These are phyloP conservation scores for Tadarida brasiliensis DNA, from an alignment of 2,797 vertebrate genomes.

Conservation along the genomic window DNA sequence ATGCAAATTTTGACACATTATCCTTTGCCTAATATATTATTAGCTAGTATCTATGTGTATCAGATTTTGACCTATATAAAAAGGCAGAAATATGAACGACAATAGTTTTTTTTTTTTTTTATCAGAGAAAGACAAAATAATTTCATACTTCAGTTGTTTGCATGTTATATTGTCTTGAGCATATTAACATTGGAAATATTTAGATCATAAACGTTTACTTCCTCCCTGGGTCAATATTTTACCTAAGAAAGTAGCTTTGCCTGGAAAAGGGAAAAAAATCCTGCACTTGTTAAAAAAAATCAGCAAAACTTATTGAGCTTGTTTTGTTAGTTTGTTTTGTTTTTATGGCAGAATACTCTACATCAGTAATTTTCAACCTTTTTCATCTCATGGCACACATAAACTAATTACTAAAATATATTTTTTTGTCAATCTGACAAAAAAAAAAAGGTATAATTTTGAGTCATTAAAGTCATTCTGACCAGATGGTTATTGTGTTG, in stretches of 20 bases:
- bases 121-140: background rate
- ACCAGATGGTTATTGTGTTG: too few relatives aligned
- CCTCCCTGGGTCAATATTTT: background rate
- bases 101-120: background rate
- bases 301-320: background rate
- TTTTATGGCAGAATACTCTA: background rate
- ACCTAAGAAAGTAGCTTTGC: background rate
- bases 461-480: too few relatives aligned
- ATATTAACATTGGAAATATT: background rate
- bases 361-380: too few relatives aligned
- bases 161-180: background rate
- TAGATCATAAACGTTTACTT: background rate
- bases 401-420: too few relatives aligned
- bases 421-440: too few relatives aligned
- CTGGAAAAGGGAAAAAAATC: background rate
- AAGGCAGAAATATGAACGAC: background rate
- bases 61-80: constrained; percentile 24
- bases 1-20: background rate
- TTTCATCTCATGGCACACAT: too few relatives aligned
- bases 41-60: background rate
- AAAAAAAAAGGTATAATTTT: too few relatives aligned
- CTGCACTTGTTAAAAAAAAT: background rate
- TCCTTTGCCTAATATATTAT: background rate
- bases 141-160: background rate
- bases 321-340: too few relatives aligned